These are phyloP conservation scores for Edolisoma coerulescens DNA, from an alignment of 2,113 vertebrate genomes.

Conservation along the genomic window DNA sequence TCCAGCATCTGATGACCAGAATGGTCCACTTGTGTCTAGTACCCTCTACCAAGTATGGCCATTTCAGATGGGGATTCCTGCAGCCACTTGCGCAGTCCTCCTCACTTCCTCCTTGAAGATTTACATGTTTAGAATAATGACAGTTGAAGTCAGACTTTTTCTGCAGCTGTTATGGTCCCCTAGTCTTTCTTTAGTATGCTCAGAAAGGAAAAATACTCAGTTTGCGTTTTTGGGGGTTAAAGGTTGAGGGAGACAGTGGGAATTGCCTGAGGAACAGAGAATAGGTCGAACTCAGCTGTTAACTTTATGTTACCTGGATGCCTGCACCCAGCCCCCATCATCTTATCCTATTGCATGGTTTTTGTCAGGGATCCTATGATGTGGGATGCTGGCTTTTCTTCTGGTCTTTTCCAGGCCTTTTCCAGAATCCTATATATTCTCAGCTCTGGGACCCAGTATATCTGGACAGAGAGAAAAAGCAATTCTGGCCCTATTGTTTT, in stretches of 20 bases:
- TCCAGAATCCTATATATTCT: background rate
- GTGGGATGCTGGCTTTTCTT: background rate
- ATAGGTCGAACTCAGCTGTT: background rate
- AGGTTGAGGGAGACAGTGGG: background rate
- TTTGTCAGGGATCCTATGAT: background rate
- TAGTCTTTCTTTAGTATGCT: background rate
- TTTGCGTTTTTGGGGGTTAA: background rate
- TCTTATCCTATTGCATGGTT: background rate
- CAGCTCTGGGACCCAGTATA: background rate
- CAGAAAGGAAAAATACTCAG: background rate
- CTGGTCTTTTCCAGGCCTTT: background rate
- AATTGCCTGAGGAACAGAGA: background rate
- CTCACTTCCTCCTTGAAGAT: background rate
- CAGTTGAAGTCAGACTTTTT: background rate
- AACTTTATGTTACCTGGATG: background rate
- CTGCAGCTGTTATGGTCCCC: background rate
- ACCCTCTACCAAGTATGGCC: background rate
- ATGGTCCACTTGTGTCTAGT: background rate
- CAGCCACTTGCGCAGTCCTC: background rate
- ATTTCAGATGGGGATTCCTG: background rate
- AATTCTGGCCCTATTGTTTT: background rate
- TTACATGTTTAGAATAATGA: background rate
- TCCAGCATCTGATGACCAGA: background rate
- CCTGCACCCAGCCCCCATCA: background rate
- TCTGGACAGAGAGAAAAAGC: background rate